Conservation (phyloP, 1,140 invertebrate species). For the Nymphalis io region DNA sequence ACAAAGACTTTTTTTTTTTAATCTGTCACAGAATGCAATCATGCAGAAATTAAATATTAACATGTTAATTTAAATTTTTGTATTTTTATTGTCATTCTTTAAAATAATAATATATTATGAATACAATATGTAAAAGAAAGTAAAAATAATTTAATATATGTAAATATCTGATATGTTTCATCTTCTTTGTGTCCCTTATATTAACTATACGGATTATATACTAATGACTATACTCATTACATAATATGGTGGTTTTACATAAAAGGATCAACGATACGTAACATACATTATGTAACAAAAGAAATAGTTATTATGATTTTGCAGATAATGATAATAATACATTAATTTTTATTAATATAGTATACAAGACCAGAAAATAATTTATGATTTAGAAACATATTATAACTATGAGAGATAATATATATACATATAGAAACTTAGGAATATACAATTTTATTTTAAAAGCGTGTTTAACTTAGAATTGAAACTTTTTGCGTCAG, state of each 20-base stretch:
- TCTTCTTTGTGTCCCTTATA: slow-evolving; percentile 2
- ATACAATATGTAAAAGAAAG: neutral
- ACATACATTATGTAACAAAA: neutral
- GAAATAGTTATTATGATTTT: neutral
- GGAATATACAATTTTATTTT: no score
- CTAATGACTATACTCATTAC: neutral
- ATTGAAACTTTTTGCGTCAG: no score
- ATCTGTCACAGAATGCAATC: no score
- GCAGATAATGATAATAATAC: neutral
- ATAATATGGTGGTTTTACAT: neutral
- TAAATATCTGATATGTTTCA: slow-evolving; percentile 6
- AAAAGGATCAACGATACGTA: neutral
- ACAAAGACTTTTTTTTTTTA: no score
- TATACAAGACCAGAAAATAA: neutral
- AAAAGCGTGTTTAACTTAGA: no score
- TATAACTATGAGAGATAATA: no score
- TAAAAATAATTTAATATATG: neutral
- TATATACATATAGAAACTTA: no score
- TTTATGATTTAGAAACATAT: neutral
- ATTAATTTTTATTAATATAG: no score
- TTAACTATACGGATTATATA: neutral
- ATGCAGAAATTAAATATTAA: no score
- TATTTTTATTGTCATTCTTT: slow-evolving; percentile 2
- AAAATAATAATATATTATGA: neutral
- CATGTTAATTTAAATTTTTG: no score